Base-by-base conservation (phyloP, 2,888 invertebrate genomes). In the Clanis bilineata region DNA sequence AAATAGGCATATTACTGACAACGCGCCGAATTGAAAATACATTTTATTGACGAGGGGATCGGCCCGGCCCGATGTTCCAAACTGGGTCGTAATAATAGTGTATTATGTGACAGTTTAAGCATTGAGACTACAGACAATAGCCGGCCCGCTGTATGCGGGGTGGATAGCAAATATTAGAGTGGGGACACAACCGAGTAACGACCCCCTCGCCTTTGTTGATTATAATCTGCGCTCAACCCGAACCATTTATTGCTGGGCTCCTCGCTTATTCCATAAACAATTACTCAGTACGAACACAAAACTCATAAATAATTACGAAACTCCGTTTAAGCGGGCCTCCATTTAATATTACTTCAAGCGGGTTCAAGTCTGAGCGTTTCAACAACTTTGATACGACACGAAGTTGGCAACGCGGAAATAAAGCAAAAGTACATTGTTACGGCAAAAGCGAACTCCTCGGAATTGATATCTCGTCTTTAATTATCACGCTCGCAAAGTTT, bases 391-490 rank as follows among this genome's bases (percentile, higher is more conserved):
- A 56, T 44, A 44, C 56, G 36, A 56, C 38, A 25, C 43, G 18
- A 54, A 54, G 18, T 51, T 57, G 43, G 54, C 66, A 66, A 66
- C 62, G 68, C 64, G 64, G 44, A 67, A 73, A 62, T 65, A 69
- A 70, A 73, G 65, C 68, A 72, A 70, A 68, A 73, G 68, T 70
- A 77, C 74, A 71, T 70, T 72, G 74, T 74, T 70, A 70, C 63
- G 60, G 38, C 64, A 59, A 70, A 73, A 77, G 68, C 67, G 68
- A 76, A 72, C 74, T 74, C 76, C 76, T 71, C 71, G 70, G 83
- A 88, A 86, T 85, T 83, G 83, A 87, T 86, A 86, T 83, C 80
- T 84, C 80, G 80, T 82, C 83, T 85, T 85, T 88, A 89, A 89
- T 90, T 86, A 88, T 88, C 82, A 78, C 79, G 80, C 77, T 79